Percentiles rank a stretch among this genome's conserved stretches.
phyloP scores from a whole-genome alignment of 2,113 vertebrate genomes.

The Perca fluviatilis region DNA sequence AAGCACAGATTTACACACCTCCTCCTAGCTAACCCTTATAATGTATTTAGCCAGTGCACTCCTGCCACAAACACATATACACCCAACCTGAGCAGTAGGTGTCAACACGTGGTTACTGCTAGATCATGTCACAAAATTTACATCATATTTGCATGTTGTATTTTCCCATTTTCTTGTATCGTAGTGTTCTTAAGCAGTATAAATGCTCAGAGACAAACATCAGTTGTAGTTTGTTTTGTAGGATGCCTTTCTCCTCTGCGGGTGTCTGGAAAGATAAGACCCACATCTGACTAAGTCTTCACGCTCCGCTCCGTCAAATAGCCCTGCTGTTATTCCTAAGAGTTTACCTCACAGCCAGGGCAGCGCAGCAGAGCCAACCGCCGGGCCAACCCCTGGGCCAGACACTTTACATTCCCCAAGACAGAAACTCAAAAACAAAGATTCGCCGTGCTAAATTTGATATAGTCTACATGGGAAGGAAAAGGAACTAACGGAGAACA shows the following conservation, averaged over 20 bases:
- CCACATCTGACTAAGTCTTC: conserved; percentile 65
- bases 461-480: conserved; percentile 20
- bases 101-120: neutral
- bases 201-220: conserved; percentile 34
- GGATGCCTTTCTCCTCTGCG: conserved; percentile 38
- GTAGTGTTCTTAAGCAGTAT: neutral
- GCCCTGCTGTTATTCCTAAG: conserved; percentile 35
- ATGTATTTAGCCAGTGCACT: neutral
- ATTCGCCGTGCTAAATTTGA: conserved; percentile 30
- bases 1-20: conserved; percentile 32
- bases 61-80: neutral
- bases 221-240: conserved; percentile 51
- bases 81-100: neutral
- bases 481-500: conserved; percentile 16
- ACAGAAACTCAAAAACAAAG: conserved; percentile 62
- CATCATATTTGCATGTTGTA: neutral
- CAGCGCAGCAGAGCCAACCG: conserved; percentile 19
- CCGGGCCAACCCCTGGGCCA: conserved; percentile 22
- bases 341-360: conserved; percentile 32
- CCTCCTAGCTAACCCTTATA: neutral
- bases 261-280: conserved; percentile 68
- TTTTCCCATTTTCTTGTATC: neutral
- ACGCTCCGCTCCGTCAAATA: conserved; percentile 44
- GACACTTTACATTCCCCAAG: conserved; percentile 68
- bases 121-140: neutral